phyloP scores from a whole-genome alignment of 2,888 invertebrate species.

The Tinea pellionella region DNA sequence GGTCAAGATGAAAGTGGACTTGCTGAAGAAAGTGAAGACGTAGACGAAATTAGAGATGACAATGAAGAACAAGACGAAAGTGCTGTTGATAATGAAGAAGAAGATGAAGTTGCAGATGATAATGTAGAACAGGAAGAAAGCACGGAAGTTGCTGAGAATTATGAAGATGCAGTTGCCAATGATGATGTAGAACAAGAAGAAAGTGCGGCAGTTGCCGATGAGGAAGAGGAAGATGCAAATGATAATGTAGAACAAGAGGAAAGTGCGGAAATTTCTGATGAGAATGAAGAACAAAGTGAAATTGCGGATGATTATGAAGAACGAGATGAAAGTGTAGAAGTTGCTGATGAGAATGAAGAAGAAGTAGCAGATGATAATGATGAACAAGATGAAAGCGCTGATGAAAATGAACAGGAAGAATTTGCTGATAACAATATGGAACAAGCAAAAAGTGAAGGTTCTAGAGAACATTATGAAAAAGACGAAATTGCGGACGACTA shows the following conservation, averaged over 20 bases:
- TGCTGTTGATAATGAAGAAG: conserved; percentile 16
- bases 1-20: conserved; percentile 13
- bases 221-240: conserved; percentile 17
- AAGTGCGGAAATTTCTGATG: conserved; percentile 17
- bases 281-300: background rate
- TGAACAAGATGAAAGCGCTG: conserved; percentile 8
- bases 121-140: background rate
- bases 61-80: conserved; percentile 14
- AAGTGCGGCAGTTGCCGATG: conserved; percentile 12
- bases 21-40: conserved; percentile 16
- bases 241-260: conserved; percentile 17
- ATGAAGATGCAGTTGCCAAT: conserved; percentile 14
- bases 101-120: background rate
- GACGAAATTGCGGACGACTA: conserved; percentile 16
- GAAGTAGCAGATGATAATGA: conserved; percentile 16
- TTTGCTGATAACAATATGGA: background rate
- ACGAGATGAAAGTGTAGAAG: background rate
- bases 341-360: background rate
- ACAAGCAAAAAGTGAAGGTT: background rate
- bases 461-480: conserved; percentile 3
- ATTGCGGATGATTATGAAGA: background rate
- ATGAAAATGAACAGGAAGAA: background rate
- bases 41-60: conserved; percentile 14
- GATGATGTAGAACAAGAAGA: conserved; percentile 14
- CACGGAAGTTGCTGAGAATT: conserved; percentile 16